Percentiles rank a stretch among this genome's conserved stretches.
Evolutionary conservation across 2,113 vertebrate species (phyloP).

Genomic region (Corythornis madagascariensis): DNA sequence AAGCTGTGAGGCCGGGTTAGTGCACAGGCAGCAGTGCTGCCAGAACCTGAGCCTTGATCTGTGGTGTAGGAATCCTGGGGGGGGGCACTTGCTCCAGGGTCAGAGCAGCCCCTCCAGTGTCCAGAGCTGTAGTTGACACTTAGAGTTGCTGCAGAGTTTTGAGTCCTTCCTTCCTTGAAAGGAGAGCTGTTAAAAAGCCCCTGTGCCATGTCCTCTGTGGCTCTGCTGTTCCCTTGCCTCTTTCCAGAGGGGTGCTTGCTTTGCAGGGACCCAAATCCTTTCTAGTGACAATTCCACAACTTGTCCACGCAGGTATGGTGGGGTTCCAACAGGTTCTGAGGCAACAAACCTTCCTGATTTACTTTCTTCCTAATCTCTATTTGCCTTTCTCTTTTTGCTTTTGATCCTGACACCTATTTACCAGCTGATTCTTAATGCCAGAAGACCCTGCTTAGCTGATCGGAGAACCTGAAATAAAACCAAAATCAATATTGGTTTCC

Average conservation of each 20-base stretch:
- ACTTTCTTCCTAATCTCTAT: neutral
- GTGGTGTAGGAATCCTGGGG: fast-evolving
- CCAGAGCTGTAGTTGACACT: fast-evolving
- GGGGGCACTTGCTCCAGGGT: neutral
- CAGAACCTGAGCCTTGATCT: neutral
- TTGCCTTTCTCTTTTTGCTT: neutral
- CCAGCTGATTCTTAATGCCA: neutral
- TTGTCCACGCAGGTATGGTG: neutral
- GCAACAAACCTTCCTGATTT: fast-evolving
- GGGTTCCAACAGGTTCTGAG: neutral
- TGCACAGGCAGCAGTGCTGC: neutral
- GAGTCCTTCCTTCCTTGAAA: neutral
- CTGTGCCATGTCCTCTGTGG: fast-evolving
- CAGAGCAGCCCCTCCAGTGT: neutral
- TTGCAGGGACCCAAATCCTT: neutral
- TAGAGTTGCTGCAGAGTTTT: fast-evolving
- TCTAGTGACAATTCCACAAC: neutral
- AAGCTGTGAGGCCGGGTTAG: neutral
- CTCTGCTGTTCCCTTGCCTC: neutral
- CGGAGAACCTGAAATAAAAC: neutral
- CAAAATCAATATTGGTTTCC: neutral
- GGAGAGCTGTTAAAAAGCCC: neutral
- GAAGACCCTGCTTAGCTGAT: neutral
- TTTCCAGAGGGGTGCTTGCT: neutral
- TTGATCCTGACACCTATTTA: neutral